Evolutionary conservation across 2,797 vertebrate genomes (phyloP), one percentile per base, ranked within the genome.

Genomic region (Enteromius radiatus): DNA sequence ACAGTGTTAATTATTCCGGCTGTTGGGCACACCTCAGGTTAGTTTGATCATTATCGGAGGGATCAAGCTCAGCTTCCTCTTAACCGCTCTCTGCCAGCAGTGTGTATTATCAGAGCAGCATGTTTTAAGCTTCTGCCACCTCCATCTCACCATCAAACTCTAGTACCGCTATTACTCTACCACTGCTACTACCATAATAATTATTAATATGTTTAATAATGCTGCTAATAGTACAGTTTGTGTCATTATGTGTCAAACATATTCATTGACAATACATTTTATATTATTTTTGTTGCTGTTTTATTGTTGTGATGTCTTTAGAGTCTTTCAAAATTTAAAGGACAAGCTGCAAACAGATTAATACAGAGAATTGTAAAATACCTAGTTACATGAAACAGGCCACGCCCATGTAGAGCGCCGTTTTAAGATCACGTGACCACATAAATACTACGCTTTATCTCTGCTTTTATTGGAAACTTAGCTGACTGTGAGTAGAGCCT

Each of bases 31-130:
- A 63, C 43, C 67, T 69, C 36, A 23, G 36, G 49, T 52, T 49
- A 21, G 31, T 80, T 73, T 83, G 71, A 80, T 75, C 26, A 17
- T 83, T 81, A 85, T 85, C 76, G 21, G 21, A 85, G 63, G 17
- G 59, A 70, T 73, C 76, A 82, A 68, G 61, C 76, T 82, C 75
- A 28, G 17, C 47, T 70, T 81, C 38, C 19, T 33, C 47, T 74
- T 74, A 74, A 74, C 33, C 77, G 23, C 59, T 78, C 59, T 78
- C 36, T 7, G 38, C 45, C 23, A 43, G 71, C 31, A 43, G 45
- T 38, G 17, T 41, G 28, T 49, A 63, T 61, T 33, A 54, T n/a
- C 26, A 43, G 19, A 56, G 47, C 15, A 65, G 68, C 21, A 21
- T 73, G 14, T 70, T 41, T 70, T 33, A 21, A 80, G 73, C 36